Percentiles rank a stretch among this genome's conserved stretches.
These are phyloP conservation scores for Cyrtonyx montezumae DNA, from an alignment of 2,113 vertebrate species.

Conservation along the genomic window DNA sequence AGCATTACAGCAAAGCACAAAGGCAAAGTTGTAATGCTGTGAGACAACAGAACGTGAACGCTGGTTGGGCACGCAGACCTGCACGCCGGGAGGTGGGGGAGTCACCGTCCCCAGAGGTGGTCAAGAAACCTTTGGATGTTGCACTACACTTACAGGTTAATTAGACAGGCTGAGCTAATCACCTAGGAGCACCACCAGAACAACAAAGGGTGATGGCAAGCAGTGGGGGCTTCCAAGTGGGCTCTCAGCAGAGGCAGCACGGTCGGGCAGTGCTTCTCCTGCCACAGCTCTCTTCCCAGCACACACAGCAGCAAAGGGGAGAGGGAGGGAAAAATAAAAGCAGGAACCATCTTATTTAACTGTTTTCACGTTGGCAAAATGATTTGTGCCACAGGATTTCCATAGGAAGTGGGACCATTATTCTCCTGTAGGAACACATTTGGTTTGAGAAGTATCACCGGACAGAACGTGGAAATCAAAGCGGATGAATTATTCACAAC, in stretches of 20 bases:
- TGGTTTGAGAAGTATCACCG: conserved; percentile 84
- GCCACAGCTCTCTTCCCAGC: conserved; percentile 39
- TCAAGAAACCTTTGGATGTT: too few relatives aligned
- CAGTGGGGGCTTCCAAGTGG: not conserved
- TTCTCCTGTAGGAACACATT: conserved; percentile 85
- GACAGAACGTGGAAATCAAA: conserved; percentile 81
- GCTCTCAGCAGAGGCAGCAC: not conserved
- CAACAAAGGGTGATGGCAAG: not conserved
- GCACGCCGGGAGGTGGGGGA: too few relatives aligned
- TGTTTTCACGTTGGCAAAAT: conserved; percentile 81
- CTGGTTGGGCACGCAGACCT: not conserved
- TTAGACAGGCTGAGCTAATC: conserved; percentile 43
- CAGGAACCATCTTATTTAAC: conserved; percentile 78
- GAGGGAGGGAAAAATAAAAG: conserved; percentile 61
- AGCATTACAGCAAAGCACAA: not conserved
- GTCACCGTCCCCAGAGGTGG: too few relatives aligned
- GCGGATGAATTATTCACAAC: conserved; percentile 83
- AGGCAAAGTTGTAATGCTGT: not conserved
- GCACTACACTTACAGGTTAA: conserved; percentile 13
- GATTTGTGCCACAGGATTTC: conserved; percentile 83
- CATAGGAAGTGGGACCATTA: conserved; percentile 85
- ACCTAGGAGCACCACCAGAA: conserved; percentile 17
- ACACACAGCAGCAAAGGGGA: conserved; percentile 10
- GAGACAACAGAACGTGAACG: not conserved
- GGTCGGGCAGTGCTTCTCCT: conserved; percentile 45